phyloP scores from a whole-genome alignment of 2,888 invertebrate genomes.

The Eulithis prunata region DNA sequence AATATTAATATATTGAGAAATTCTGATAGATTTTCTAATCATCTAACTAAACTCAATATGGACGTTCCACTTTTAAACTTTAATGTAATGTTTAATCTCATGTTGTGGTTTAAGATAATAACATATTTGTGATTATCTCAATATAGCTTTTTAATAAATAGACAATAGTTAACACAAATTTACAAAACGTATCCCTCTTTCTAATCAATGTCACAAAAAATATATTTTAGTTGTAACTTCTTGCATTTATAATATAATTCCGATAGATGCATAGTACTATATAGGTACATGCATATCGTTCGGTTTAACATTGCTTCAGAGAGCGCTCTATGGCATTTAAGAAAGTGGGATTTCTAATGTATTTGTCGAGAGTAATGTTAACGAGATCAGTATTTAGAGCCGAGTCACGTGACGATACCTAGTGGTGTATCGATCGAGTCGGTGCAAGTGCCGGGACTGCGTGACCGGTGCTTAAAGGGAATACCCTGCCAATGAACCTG shows the following conservation, averaged over 20 bases:
- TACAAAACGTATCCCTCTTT: slow-evolving; percentile 40
- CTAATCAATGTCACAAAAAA: slow-evolving; percentile 29
- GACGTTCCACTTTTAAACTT: slow-evolving; percentile 37
- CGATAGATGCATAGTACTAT: slow-evolving; percentile 14
- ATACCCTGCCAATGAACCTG: slow-evolving; percentile 1
- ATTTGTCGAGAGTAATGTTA: slow-evolving; percentile 31
- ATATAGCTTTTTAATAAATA: slow-evolving; percentile 44
- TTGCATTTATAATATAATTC: slow-evolving; percentile 30
- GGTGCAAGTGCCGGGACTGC: slow-evolving; percentile 42
- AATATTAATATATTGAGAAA: slow-evolving; percentile 31
- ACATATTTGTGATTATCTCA: slow-evolving; percentile 43
- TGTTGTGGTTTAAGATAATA: slow-evolving; percentile 40
- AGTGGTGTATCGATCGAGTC: slow-evolving; percentile 43
- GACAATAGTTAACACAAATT: slow-evolving; percentile 38
- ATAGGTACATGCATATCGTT: slow-evolving; percentile 22
- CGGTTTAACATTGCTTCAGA: slow-evolving; percentile 22
- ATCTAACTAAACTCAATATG: slow-evolving; percentile 29
- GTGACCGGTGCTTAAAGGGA: slow-evolving; percentile 1
- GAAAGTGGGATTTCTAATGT: slow-evolving; percentile 30
- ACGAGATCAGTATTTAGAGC: slow-evolving; percentile 51
- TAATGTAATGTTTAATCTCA: slow-evolving; percentile 40
- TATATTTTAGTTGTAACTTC: slow-evolving; percentile 29
- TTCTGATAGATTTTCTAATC: slow-evolving; percentile 35
- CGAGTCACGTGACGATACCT: slow-evolving; percentile 49
- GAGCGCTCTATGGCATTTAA: slow-evolving; percentile 26